Evolutionary conservation across 2,888 invertebrate genomes (phyloP).

Genomic region (Perizoma affinitatum): DNA sequence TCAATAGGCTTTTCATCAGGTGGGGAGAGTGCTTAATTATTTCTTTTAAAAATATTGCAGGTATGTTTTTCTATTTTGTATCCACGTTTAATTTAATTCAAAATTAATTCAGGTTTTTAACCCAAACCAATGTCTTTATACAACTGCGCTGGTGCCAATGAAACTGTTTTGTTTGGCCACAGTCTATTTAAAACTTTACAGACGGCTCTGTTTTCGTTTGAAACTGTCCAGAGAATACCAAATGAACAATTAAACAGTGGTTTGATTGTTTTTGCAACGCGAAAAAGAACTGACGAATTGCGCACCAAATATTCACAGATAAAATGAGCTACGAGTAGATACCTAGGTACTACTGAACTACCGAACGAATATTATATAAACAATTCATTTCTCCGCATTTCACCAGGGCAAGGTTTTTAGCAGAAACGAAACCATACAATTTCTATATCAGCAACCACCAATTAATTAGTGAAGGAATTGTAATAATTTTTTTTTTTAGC

Average conservation of each 20-base stretch:
- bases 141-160: slow-evolving; percentile 26
- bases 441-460: no score
- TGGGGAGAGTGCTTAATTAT: no score
- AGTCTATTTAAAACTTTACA: slow-evolving; percentile 60
- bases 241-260: slow-evolving; percentile 66
- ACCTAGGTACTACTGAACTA: no score
- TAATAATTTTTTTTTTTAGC: no score
- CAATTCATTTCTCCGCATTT: slow-evolving; percentile 20
- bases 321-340: not conserved
- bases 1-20: no score
- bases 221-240: slow-evolving; percentile 61
- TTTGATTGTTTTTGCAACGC: slow-evolving; percentile 66
- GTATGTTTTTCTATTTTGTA: not conserved
- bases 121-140: not conserved
- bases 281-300: slow-evolving; percentile 58
- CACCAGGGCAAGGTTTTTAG: slow-evolving; percentile 15
- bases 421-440: no score
- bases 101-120: slow-evolving; percentile 1
- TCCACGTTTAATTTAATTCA: not conserved
- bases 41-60: no score
- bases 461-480: no score
- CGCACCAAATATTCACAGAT: slow-evolving; percentile 36
- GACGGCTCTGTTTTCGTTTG: slow-evolving; percentile 45
- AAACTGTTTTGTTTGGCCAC: slow-evolving; percentile 34
- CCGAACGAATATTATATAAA: slow-evolving; percentile 10